Evolutionary conservation across 1,140 invertebrate genomes (phyloP).

Genomic region (Colletes gigas): DNA sequence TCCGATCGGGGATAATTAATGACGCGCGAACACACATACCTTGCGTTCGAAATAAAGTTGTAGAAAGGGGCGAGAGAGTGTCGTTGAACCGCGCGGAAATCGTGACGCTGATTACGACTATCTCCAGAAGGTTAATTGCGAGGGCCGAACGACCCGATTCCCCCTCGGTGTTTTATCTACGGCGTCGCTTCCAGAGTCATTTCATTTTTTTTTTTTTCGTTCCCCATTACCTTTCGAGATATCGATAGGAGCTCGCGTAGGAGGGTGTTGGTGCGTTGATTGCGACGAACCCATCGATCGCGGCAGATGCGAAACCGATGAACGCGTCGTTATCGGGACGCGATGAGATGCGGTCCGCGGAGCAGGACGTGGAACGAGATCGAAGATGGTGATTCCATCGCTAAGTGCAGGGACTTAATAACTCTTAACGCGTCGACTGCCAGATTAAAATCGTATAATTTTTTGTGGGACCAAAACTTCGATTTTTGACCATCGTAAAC

Average conservation of each 20-base stretch:
- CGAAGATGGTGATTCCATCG: no score
- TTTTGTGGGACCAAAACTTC: no score
- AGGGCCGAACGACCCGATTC: neutral
- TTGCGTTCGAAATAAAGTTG: conserved; percentile 20
- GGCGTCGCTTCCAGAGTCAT: neutral
- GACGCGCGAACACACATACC: neutral
- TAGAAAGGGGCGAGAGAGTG: conserved; percentile 2
- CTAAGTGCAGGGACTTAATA: no score
- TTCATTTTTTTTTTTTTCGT: neutral
- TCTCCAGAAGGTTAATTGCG: conserved; percentile 12
- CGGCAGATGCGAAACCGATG: no score
- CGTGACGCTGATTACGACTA: conserved; percentile 23
- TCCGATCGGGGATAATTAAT: conserved; percentile 49
- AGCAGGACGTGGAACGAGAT: no score
- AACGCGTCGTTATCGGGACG: no score
- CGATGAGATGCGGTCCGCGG: no score
- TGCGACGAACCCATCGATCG: neutral
- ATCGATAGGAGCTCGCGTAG: neutral
- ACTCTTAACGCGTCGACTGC: no score
- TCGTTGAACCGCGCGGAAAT: conserved; percentile 9
- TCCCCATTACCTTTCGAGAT: neutral
- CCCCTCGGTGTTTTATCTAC: neutral
- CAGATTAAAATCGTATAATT: no score
- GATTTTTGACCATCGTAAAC: no score
- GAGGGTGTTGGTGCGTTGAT: neutral